These are phyloP conservation scores for Taeniopygia guttata DNA, from an alignment of 2,797 vertebrate genomes.

Conservation along the genomic window DNA sequence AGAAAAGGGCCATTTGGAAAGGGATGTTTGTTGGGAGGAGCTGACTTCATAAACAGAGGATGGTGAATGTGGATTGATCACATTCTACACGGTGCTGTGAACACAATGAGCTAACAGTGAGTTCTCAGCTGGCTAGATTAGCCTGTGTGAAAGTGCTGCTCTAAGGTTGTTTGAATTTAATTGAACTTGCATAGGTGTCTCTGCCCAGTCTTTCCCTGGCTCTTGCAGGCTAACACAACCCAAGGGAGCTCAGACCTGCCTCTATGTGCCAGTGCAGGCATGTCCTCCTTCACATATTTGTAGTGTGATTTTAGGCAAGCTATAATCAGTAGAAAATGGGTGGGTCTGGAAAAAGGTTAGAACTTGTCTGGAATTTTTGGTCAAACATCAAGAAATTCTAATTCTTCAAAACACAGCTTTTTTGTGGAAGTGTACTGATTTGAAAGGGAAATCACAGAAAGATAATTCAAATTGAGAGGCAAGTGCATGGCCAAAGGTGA, in stretches of 20 bases:
- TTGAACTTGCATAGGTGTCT: background rate
- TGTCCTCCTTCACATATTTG: background rate
- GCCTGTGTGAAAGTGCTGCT: background rate
- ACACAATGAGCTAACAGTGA: background rate
- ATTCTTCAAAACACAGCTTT: background rate
- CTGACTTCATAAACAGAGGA: background rate
- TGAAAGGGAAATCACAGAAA: background rate
- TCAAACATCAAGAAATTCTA: slow-evolving; percentile 10
- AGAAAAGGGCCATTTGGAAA: background rate
- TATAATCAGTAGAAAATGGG: background rate
- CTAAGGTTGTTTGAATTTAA: background rate
- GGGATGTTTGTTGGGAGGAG: background rate
- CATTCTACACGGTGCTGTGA: fast-evolving
- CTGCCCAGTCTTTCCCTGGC: background rate
- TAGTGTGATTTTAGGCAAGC: background rate
- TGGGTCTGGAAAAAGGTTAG: slow-evolving; percentile 1
- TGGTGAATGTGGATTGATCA: fast-evolving
- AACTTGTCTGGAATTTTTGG: slow-evolving; percentile 31
- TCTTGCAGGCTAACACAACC: background rate
- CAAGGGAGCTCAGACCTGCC: background rate
- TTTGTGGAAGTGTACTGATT: background rate
- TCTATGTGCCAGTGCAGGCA: background rate
- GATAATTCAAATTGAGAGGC: background rate
- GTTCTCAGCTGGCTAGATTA: background rate
- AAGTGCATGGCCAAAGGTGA: background rate